These are phyloP conservation scores for Polyommatus iphigenia DNA, from an alignment of 2,888 invertebrate genomes.

Conservation along the genomic window DNA sequence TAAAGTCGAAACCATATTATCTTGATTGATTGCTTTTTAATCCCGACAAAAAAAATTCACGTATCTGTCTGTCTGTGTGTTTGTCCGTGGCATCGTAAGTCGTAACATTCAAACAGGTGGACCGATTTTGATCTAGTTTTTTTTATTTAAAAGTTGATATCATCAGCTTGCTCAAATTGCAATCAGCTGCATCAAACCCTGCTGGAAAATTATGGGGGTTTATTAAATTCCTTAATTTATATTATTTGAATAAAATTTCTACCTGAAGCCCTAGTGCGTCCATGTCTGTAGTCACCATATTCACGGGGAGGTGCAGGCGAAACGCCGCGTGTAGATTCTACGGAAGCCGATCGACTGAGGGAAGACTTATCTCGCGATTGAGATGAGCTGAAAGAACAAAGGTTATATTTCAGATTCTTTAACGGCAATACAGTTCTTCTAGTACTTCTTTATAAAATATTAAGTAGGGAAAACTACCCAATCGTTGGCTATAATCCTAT, in stretches of 20 bases:
- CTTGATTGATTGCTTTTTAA: neutral
- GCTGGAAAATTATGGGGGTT: neutral
- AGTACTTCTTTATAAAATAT: neutral
- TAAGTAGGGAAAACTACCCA: neutral
- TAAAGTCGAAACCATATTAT: neutral
- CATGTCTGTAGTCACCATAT: conserved; percentile 62
- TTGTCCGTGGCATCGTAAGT: neutral
- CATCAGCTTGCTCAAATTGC: too few relatives aligned
- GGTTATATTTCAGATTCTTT: neutral
- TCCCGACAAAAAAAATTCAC: too few relatives aligned
- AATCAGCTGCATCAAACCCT: too few relatives aligned
- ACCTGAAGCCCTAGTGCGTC: conserved; percentile 69
- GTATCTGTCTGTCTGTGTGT: neutral
- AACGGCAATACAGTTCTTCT: neutral
- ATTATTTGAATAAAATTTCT: conserved; percentile 31
- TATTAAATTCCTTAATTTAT: neutral
- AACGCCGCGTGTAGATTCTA: conserved; percentile 71
- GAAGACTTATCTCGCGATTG: conserved; percentile 85
- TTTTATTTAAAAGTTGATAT: too few relatives aligned
- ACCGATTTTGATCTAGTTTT: neutral
- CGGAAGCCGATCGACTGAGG: conserved; percentile 75
- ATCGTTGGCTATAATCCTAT: too few relatives aligned
- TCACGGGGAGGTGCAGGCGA: conserved; percentile 62
- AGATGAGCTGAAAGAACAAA: conserved; percentile 65
- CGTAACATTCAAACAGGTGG: neutral